Base-by-base conservation (phyloP, 2,113 vertebrate species). In the Sciurus niger region DNA sequence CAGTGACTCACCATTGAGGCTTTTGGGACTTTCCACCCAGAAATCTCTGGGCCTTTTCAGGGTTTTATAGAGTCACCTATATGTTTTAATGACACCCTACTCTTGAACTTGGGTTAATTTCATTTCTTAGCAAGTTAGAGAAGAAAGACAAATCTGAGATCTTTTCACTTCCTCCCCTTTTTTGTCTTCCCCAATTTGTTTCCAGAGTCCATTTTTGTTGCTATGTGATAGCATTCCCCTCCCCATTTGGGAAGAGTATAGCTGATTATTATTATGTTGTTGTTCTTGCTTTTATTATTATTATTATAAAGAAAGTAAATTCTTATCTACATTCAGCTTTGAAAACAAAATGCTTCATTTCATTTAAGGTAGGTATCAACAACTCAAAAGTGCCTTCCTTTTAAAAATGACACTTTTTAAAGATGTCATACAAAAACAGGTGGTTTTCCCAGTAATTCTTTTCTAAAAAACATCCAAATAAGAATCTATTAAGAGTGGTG, bases 1-100 rank as follows among this genome's bases (percentile, higher is more conserved):
- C 25, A 79, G 48, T 92, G 94, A 95, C 40, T 93, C 89, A 94
- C 4, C 6, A 34, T 4, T 24, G 83, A 94, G 40, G 65, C 78
- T 93, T 86, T 58, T 0, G 93, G 85, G 43, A 91, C 72, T 95
- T 91, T 94, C 96, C 93, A 93, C 40, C 55, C 70, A 89, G 95
- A 95, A 95, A 43, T 22, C 34, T 13, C 55, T 74, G 91, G 78
- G 55, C 34, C 67, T 84, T 83, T 43, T 63, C 10, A 20, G 60
- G 84, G 12, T 65, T 74, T 77, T 51, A 25, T 46, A 84, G 25
- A 82, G 37, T 95, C 72, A 84, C 83, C 84, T 77, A 43, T 30
- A 25, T 65, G 46, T 22, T 90, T 55, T 12, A 72, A 43, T 46
- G 76, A 84, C 12, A 37, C 48, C n/a, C 60, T 22, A 5, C 25